Evolutionary conservation across 2,113 vertebrate genomes (phyloP).

Genomic region (Telmatochromis bifrenatus): DNA sequence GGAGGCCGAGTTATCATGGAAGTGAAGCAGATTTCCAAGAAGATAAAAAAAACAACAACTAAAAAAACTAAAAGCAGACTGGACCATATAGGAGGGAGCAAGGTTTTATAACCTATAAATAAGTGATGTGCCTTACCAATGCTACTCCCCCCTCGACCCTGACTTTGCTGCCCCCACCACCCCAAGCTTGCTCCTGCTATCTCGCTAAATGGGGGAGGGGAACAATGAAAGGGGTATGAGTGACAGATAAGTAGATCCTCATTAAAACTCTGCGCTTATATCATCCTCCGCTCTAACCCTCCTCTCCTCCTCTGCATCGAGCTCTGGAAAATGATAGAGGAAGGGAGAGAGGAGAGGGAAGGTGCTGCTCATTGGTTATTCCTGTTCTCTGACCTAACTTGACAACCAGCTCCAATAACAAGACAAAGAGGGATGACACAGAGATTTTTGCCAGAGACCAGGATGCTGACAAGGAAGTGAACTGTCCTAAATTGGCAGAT

Average conservation of each 20-base stretch:
- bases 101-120: slow-evolving; percentile 46
- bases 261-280: slow-evolving; percentile 57
- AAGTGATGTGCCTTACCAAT: slow-evolving; percentile 29
- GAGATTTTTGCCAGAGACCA: slow-evolving; percentile 33
- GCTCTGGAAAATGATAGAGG: slow-evolving; percentile 51
- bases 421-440: slow-evolving; percentile 46
- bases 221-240: slow-evolving; percentile 42
- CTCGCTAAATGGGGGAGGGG: background rate
- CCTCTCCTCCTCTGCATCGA: slow-evolving; percentile 3
- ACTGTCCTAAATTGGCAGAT: slow-evolving; percentile 43
- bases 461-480: slow-evolving; percentile 53
- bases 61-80: background rate
- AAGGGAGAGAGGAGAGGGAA: background rate
- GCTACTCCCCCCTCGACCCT: background rate
- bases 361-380: slow-evolving; percentile 56
- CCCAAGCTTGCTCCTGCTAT: background rate
- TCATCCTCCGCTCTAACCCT: slow-evolving; percentile 10
- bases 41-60: background rate
- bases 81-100: background rate
- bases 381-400: slow-evolving; percentile 55
- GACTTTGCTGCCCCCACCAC: background rate
- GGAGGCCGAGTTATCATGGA: background rate
- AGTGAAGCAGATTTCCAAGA: background rate
- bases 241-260: slow-evolving; percentile 66
- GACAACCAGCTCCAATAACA: slow-evolving; percentile 52